These are phyloP conservation scores for Hippocampus mohnikei DNA, from an alignment of 2,113 vertebrate species.

Conservation along the genomic window DNA sequence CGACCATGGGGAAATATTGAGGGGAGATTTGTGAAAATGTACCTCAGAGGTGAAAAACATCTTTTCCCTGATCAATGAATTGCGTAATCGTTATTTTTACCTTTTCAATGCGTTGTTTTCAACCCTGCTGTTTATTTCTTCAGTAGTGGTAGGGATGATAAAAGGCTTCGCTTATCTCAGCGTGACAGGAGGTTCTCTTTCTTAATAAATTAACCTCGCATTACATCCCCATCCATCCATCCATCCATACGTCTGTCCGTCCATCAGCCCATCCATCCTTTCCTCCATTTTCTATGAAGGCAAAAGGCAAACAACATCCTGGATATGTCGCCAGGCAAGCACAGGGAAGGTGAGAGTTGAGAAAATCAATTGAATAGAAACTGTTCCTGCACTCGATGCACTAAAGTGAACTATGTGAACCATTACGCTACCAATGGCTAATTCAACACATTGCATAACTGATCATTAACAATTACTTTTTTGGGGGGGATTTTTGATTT, in stretches of 20 bases:
- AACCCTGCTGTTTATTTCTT: constrained; percentile 2
- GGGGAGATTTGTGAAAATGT: constrained; percentile 4
- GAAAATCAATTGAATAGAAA: background rate
- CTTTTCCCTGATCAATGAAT: constrained; percentile 36
- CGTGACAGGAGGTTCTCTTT: background rate
- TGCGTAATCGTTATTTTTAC: constrained; percentile 34
- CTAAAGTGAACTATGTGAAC: background rate
- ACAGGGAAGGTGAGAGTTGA: background rate
- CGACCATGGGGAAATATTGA: constrained; percentile 36
- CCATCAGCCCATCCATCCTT: background rate
- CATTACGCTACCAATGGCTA: background rate
- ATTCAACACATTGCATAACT: background rate
- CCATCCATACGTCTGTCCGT: background rate
- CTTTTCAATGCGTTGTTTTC: background rate
- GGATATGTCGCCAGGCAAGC: background rate
- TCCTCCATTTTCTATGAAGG: too few species aligned
- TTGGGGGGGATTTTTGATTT: background rate
- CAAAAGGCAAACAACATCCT: background rate
- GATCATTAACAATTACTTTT: background rate
- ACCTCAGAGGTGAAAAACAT: constrained; percentile 26
- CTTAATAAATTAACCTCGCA: background rate
- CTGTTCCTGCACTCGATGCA: background rate
- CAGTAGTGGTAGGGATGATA: constrained; percentile 1
- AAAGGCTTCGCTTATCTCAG: background rate
- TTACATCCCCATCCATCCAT: background rate